Evolutionary conservation across 2,797 vertebrate genomes (phyloP), one percentile per base, ranked within the genome.

Genomic region (Simalia tracyae): DNA sequence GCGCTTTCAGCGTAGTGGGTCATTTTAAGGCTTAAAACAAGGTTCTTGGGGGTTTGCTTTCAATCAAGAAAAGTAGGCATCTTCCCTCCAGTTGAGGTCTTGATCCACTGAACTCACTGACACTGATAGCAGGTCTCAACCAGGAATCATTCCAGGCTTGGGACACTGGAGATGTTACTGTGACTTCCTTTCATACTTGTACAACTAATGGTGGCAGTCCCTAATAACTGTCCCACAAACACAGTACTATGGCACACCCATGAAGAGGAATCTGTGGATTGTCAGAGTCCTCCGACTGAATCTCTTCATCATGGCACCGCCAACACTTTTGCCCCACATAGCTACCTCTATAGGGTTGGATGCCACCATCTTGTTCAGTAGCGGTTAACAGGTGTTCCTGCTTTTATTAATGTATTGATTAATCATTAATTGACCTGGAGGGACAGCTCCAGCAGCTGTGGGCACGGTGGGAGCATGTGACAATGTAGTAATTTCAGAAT

Each of bases 61-160:
- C 26, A 14, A 17, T 28, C 5, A 59, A 66, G 26, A 28, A 81
- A 9, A 14, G 22, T 2, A 24, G 57, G 89, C n/a, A 5, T 1
- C 57, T 50, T 5, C 1, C 5, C 15, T 57, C 19, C 22, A 24
- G 56, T 31, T 14, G 60, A 46, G 24, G 12, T 4, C 68, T 12
- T 17, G 5, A 12, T 57, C 64, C 24, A 3, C 4, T 0, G 22
- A n/a, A 5, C n/a, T 11, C 9, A 1, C 36, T 22, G 1, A 24
- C 42, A 2, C n/a, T 42, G 3, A 17, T 31, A 36, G 31, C 4
- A 22, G 57, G 26, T 50, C 24, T 57, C 72, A 10, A 8, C 5
- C 4, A 11, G 15, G 15, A 3, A 17, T 46, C 22, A 17, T 63
- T 50, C 46, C 63, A 56, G 89, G 10, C 7, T n/a, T 56, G 60